Base-by-base conservation (phyloP, 2,888 invertebrate genomes). In the Xylota sylvarum region DNA sequence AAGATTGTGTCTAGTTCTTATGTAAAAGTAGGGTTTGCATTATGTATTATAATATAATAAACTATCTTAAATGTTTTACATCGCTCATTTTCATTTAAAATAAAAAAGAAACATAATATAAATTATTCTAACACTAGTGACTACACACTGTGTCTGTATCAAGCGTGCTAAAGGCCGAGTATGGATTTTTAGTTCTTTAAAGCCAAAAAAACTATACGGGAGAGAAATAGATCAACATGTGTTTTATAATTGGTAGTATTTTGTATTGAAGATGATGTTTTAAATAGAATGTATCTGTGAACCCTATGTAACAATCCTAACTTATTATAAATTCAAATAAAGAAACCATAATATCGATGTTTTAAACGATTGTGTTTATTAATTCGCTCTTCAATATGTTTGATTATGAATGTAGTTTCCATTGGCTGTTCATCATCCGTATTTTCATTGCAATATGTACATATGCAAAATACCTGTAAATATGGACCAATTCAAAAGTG, bases 241-340 rank as follows among this genome's bases (percentile, higher is more conserved):
- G 70, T 82, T 77, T 78, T 78, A 65, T 72, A 73, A 67, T 50
- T 80, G 76, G 81, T 85, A 80, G 81, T 64, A 76, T 85, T 85
- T 85, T 85, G 80, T 85, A 81, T 76, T 65, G 69, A 80, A 48
- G 80, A 69, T 64, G 69, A 80, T 64, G 62, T 67, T 70, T 80
- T 65, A 37, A 85, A 70, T 70, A 76, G 65, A 50, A 85, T 81
- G 74, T 85, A 70, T 76, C 64, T 85, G 85, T 85, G 76, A 85
- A 85, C 81, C 85, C 85, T 85, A 85, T 85, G 74, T 85, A 81
- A 85, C 50, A 76, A 76, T 80, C 84, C 85, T 85, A 80, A 85
- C 74, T 85, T 85, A 85, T 85, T 85, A 80, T 30, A 85, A 74
- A 85, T 80, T 85, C 46, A 70, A 84, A 85, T 85, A 85, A 85